Percentiles rank a stretch among this genome's conserved stretches.
These are phyloP conservation scores for Seriola dumerili DNA, from an alignment of 2,113 vertebrate genomes.

Conservation along the genomic window DNA sequence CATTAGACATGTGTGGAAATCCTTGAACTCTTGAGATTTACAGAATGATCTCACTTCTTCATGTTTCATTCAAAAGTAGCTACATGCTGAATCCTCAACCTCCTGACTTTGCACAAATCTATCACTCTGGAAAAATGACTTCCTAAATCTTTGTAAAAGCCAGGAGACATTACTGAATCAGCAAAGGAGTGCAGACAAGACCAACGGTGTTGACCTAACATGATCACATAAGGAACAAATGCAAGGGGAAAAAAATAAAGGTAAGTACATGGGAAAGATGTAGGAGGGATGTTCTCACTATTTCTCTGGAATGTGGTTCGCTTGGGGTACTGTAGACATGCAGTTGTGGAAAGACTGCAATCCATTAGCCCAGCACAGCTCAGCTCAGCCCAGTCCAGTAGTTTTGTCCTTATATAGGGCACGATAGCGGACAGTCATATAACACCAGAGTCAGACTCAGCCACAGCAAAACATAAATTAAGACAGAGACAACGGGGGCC, in stretches of 20 bases:
- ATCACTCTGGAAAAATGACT: background rate
- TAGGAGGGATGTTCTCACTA: slow-evolving; percentile 10
- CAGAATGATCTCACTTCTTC: background rate
- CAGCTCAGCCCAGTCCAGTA: slow-evolving; percentile 31
- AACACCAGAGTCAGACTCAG: slow-evolving; percentile 65
- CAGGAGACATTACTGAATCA: slow-evolving; percentile 11
- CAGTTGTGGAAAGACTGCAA: slow-evolving; percentile 32
- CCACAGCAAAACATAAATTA: slow-evolving; percentile 81
- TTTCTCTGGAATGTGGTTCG: slow-evolving; percentile 22
- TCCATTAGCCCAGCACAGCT: slow-evolving; percentile 40
- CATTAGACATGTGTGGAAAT: background rate
- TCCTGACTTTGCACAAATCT: background rate
- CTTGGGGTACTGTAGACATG: slow-evolving; percentile 16
- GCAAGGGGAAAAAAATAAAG: background rate
- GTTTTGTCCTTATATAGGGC: slow-evolving; percentile 81
- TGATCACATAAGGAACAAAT: background rate
- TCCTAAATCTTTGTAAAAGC: background rate
- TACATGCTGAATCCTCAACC: slow-evolving; percentile 1
- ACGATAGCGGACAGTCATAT: slow-evolving; percentile 68
- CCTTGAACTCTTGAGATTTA: background rate
- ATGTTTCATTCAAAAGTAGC: slow-evolving; percentile 4
- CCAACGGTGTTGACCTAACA: background rate
- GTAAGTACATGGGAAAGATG: background rate
- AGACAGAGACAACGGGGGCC: slow-evolving; percentile 61
- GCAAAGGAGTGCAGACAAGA: background rate